Evolutionary conservation across 2,797 vertebrate genomes (phyloP).

Genomic region (Rhinichthys osculus): DNA sequence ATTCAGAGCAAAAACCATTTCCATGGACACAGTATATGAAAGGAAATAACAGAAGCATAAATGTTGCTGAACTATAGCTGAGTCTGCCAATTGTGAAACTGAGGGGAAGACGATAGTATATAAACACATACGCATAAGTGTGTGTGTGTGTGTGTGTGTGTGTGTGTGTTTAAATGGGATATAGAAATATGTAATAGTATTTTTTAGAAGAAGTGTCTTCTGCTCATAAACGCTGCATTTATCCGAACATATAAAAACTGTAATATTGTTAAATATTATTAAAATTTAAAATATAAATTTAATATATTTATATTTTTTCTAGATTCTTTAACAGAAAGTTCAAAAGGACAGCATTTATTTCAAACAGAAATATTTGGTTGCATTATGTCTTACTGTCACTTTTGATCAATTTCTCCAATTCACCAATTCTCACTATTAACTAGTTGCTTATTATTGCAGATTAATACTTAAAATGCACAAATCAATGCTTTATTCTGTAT

Average conservation of each 20-base stretch:
- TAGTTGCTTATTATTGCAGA: background rate
- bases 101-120: no score
- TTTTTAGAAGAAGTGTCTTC: no score
- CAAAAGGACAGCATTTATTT: background rate
- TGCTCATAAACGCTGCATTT: no score
- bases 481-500: no score
- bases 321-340: background rate
- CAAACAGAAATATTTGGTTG: background rate
- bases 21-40: slow-evolving; percentile 23
- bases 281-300: background rate
- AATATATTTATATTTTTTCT: background rate
- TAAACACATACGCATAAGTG: no score
- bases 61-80: background rate
- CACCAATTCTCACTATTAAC: background rate
- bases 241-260: no score
- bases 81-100: slow-evolving; percentile 7
- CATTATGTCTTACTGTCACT: background rate
- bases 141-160: no score
- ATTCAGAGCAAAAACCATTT: slow-evolving; percentile 18
- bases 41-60: slow-evolving; percentile 27
- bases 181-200: no score
- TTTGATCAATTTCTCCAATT: background rate
- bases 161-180: no score
- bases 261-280: background rate
- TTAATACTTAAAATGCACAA: background rate